Evolutionary conservation across 2,888 invertebrate genomes (phyloP), one percentile per base, ranked within the genome.

Genomic region (Merodon equestris): DNA sequence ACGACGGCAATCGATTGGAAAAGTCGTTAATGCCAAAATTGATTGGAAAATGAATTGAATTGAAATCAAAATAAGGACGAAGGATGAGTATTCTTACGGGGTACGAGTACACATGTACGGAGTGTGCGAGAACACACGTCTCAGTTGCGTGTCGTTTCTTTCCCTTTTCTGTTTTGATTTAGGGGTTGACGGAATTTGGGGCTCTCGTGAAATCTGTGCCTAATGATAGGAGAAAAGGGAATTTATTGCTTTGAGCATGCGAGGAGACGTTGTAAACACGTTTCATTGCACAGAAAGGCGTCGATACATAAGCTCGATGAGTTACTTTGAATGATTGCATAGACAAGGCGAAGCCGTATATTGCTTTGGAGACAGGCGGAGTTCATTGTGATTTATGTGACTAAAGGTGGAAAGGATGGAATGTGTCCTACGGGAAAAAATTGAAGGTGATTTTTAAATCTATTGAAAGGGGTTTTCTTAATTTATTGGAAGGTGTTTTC

Each of bases 31-130:
- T 66, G 66, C 66, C 68, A 67, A 77, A 73, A 73, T 77, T 77
- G 77, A 77, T 77, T 73, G 77, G 77, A 77, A 76, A 76, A 76
- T 71, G 76, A 76, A 77, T 73, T 73, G 72, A 77, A 77, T 77
- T 73, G 77, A 77, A 77, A 77, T 58, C 67, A 73, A 67, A 68
- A 57, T 27, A 27, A 2, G 27, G 27, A 7, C 27, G 27, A 27
- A 7, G 27, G 7, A 7, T 4, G 7, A 4, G 27, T 2, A 27
- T 27, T 27, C 7, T 13, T 47, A 42, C 63, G 48, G 45, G 60
- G 63, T 47, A 73, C 51, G 51, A 34, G 61, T 51, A 72, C 60
- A 53, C 48, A 38, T 60, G 42, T 51, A 40, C 34, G 17, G 42
- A 40, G 58, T 18, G 66, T 86, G 83, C 84, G 83, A 77, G 48